phyloP scores from a whole-genome alignment of 2,113 vertebrate genomes.

The Rhizomys pruinosus region DNA sequence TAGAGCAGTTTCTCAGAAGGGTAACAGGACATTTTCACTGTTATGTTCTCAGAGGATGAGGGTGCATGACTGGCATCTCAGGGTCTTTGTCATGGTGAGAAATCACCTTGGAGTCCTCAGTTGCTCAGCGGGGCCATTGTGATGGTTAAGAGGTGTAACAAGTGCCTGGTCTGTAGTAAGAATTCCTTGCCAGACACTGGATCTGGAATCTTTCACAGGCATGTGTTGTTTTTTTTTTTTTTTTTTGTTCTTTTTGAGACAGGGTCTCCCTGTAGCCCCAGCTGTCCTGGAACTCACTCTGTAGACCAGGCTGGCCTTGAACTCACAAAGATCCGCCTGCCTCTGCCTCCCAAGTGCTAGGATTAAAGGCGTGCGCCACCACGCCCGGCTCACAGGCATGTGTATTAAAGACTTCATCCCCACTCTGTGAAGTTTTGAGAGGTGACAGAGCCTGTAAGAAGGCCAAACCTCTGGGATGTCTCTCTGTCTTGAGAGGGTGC shows the following conservation, averaged over 20 bases:
- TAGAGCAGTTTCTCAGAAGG: neutral
- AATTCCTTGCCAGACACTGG: neutral
- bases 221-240: too few relatives aligned
- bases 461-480: neutral
- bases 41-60: neutral
- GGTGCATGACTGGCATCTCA: neutral
- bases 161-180: neutral
- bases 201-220: neutral
- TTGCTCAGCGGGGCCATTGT: accelerated
- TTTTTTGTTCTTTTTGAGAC: too few relatives aligned
- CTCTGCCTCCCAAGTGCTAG: too few relatives aligned
- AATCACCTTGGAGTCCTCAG: neutral
- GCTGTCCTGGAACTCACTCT: too few relatives aligned
- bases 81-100: neutral
- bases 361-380: too few relatives aligned
- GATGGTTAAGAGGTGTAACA: too few relatives aligned
- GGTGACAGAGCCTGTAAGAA: neutral
- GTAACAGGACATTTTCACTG: neutral
- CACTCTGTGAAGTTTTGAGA: neutral
- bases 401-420: too few relatives aligned
- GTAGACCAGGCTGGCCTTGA: too few relatives aligned
- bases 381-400: neutral
- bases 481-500: neutral
- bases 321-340: too few relatives aligned
- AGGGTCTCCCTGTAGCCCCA: too few relatives aligned